Percentiles rank a stretch among this genome's conserved stretches.
Conservation (phyloP, 2,113 vertebrate species). For the Neodon shergylaensis region DNA sequence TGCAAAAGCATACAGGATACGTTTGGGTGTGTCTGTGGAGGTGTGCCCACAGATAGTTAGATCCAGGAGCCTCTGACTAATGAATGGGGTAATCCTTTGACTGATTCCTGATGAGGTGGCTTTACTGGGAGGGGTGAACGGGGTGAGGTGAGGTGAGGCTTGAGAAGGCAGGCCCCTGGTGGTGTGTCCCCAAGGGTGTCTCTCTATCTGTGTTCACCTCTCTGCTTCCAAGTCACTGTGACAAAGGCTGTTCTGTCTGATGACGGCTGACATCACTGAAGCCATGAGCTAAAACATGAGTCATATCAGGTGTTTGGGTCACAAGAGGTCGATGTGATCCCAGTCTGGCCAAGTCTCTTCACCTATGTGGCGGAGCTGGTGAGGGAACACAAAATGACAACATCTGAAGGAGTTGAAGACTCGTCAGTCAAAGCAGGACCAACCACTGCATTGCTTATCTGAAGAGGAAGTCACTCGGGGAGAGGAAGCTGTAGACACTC, state of each 20-base stretch:
- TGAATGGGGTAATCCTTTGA: neutral
- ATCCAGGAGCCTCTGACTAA: no score
- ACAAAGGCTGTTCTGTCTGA: fast-evolving
- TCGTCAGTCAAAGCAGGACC: no score
- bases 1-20: no score
- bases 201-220: no score
- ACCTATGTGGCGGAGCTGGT: neutral
- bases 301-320: neutral
- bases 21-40: no score
- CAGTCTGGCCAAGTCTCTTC: neutral
- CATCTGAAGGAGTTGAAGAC: no score
- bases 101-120: no score
- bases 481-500: neutral
- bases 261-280: neutral
- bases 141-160: no score
- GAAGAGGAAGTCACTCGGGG: neutral
- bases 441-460: fast-evolving
- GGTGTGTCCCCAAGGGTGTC: no score
- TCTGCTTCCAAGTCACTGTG: neutral
- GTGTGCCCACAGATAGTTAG: neutral
- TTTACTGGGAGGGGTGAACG: no score
- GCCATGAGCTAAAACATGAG: neutral
- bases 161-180: neutral
- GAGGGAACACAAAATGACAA: neutral
- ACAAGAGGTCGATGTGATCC: neutral